Conservation (phyloP, 2,113 vertebrate genomes). For the Psittacara wagleri region DNA sequence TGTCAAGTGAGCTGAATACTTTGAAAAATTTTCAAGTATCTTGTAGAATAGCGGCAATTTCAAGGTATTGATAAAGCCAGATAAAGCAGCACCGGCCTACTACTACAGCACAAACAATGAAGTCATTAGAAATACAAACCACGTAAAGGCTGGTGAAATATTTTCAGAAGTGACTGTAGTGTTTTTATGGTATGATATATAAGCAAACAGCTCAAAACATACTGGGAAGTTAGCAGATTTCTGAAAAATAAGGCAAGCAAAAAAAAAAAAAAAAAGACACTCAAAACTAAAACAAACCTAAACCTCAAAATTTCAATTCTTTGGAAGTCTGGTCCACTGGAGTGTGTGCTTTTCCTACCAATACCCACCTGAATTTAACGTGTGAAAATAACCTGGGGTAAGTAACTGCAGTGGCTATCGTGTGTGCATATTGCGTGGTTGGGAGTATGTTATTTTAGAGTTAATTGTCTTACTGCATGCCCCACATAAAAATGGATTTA, state of each 20-base stretch:
- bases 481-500: not conserved
- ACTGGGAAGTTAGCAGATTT: not conserved
- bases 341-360: not conserved
- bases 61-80: not conserved
- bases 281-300: not conserved
- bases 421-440: not conserved
- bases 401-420: not conserved
- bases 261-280: not conserved
- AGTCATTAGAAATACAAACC: not conserved
- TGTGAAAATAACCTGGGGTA: not conserved
- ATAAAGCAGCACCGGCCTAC: not conserved
- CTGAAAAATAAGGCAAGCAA: not conserved
- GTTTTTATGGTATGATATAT: not conserved
- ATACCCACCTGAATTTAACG: not conserved
- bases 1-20: not conserved
- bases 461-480: not conserved
- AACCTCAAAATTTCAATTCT: not conserved
- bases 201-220: not conserved
- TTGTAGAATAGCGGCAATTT: rapidly evolving
- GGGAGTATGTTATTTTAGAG: not conserved
- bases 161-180: not conserved
- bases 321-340: not conserved
- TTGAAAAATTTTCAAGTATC: not conserved
- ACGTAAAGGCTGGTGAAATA: not conserved
- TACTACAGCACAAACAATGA: not conserved